Evolutionary conservation across 1,140 invertebrate genomes (phyloP), one percentile per base, ranked within the genome.

Genomic region (Trissolcus basalis): DNA sequence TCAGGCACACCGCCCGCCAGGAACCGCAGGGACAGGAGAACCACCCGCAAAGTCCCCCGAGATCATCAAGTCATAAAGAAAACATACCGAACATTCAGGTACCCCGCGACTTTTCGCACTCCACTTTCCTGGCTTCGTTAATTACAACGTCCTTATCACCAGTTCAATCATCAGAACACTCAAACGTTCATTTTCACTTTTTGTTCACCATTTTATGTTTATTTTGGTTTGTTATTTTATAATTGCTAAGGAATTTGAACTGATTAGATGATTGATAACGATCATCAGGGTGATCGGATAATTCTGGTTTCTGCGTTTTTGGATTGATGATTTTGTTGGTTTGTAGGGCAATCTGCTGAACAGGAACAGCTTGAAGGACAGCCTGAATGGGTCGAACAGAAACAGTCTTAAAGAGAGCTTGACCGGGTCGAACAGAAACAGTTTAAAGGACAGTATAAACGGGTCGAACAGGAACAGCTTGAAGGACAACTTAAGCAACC

Each of bases 21-120:
- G 96, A 98, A 84, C 96, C 96, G 9, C 96, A 97, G 86, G 96
- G 96, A 5, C 95, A 97, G 87, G 96, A 97, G 86, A 94, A 93
- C 86, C 87, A 91, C 41, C 90, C 90, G 70, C 90, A 91, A 72
- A 88, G 87, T 59, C 87, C 87, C 41, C 88, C 87, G 1, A 83
- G 87, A 55, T 88, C 87, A 47, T 89, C 87, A 72, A 89, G 87
- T 78, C 87, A 87, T 54, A 89, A 88, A 72, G 87, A 89, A 77
- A 89, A 89, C 43, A 89, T 89, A 86, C 87, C 87, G 80, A 89
- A 88, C 80, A 88, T 88, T 69, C 87, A 88, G 80, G 87, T 88
- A n/a, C n/a, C n/a, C n/a, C n/a, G n/a, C n/a, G n/a, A n/a, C n/a
- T n/a, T n/a, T n/a, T n/a, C n/a, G n/a, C n/a, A n/a, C n/a, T n/a